phyloP scores from a whole-genome alignment of 2,888 invertebrate genomes.

The Ectemnius lituratus region DNA sequence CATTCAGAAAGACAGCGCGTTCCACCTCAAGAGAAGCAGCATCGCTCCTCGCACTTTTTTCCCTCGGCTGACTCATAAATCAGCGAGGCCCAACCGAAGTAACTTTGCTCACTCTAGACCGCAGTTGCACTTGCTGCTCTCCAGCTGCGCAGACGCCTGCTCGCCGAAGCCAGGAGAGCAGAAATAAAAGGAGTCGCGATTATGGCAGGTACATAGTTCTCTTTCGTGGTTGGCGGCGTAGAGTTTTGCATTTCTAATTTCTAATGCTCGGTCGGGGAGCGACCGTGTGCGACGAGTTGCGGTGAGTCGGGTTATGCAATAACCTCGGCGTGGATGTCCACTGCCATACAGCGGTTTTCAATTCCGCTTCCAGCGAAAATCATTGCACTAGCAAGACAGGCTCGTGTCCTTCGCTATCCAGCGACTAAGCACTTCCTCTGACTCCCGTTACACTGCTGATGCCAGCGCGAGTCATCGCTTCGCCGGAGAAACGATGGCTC shows the following conservation, averaged over 20 bases:
- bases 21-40: neutral
- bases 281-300: neutral
- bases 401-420: neutral
- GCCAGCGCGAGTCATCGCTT: neutral
- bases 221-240: conserved; percentile 27
- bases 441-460: conserved; percentile 4
- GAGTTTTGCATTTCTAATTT: conserved; percentile 44
- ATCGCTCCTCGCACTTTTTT: neutral
- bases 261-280: conserved; percentile 30
- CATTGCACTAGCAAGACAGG: neutral
- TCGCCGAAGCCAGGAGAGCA: neutral
- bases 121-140: neutral
- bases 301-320: conserved; percentile 31
- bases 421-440: conserved; percentile 8
- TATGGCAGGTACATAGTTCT: conserved; percentile 2
- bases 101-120: neutral
- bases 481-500: too few species aligned
- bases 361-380: conserved; percentile 27
- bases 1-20: neutral
- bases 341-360: conserved; percentile 16
- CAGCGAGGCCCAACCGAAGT: neutral
- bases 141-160: too few species aligned
- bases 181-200: neutral
- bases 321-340: neutral
- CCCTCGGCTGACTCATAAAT: neutral